phyloP scores from a whole-genome alignment of 2,113 vertebrate species.

The Guaruba guarouba region DNA sequence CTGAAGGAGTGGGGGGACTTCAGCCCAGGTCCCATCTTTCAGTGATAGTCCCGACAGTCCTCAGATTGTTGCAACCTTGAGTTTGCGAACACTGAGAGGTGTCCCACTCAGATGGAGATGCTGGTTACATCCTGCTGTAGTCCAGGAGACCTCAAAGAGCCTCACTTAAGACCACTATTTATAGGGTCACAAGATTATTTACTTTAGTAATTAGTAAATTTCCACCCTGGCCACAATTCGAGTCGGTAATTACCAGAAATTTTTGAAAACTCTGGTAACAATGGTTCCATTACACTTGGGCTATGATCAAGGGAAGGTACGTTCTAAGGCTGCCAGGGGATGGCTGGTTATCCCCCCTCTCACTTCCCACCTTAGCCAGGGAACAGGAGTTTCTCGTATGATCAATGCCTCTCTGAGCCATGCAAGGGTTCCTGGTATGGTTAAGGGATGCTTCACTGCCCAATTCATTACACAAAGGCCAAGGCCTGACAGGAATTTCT shows the following conservation, averaged over 20 bases:
- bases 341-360: background rate
- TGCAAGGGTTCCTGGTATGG: background rate
- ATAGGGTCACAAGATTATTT: background rate
- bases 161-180: background rate
- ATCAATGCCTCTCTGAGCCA: background rate
- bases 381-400: background rate
- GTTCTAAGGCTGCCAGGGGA: background rate
- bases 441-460: background rate
- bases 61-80: background rate
- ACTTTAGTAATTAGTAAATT: background rate
- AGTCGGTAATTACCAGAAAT: background rate
- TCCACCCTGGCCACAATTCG: background rate
- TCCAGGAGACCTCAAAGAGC: background rate
- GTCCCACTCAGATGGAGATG: background rate
- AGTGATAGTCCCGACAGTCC: background rate
- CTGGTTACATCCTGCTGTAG: background rate
- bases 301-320: background rate
- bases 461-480: background rate
- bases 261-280: background rate
- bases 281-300: background rate
- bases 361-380: background rate
- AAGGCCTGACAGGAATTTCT: background rate
- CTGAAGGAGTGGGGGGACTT: background rate
- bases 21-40: background rate
- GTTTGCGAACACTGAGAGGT: background rate